A percentile compares a stretch with the other conserved stretches of the same genome.
These are phyloP conservation scores for Holacanthella duospinosa DNA, from an alignment of 2,888 invertebrate genomes.

Conservation along the genomic window DNA sequence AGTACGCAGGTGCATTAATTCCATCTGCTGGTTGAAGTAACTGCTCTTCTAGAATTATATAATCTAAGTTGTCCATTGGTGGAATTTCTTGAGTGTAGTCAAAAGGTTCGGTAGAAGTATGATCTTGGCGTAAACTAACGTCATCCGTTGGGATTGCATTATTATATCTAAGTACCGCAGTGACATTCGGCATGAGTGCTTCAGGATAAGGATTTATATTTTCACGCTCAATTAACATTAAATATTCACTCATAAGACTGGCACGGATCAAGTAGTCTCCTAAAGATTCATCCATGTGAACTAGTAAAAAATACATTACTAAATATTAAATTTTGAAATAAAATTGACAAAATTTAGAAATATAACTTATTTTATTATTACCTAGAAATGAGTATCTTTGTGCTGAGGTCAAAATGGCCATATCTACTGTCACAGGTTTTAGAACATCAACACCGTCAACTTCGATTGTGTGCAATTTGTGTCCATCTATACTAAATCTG, in stretches of 20 bases:
- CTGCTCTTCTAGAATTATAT: slow-evolving; percentile 9
- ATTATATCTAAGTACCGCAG: slow-evolving; percentile 18
- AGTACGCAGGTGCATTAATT: background rate
- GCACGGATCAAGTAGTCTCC: slow-evolving; percentile 17
- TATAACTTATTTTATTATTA: no score
- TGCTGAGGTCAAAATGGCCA: slow-evolving; percentile 18
- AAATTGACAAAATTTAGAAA: no score
- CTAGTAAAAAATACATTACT: no score
- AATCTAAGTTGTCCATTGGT: background rate
- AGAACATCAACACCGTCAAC: slow-evolving; percentile 22
- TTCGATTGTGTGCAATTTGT: slow-evolving; percentile 21
- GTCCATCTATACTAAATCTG: slow-evolving; percentile 28
- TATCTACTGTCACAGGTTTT: slow-evolving; percentile 8
- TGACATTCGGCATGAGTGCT: slow-evolving; percentile 18
- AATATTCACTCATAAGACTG: slow-evolving; percentile 14
- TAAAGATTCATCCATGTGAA: background rate
- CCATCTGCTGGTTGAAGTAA: background rate
- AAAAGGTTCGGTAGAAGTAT: background rate
- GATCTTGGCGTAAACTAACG: background rate
- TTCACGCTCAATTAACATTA: slow-evolving; percentile 9
- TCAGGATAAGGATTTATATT: slow-evolving; percentile 28
- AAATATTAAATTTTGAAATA: no score
- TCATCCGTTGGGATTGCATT: background rate
- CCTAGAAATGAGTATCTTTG: slow-evolving; percentile 31
- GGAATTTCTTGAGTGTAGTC: background rate